phyloP scores from a whole-genome alignment of 2,888 invertebrate species.

The Dolomedes plantarius region DNA sequence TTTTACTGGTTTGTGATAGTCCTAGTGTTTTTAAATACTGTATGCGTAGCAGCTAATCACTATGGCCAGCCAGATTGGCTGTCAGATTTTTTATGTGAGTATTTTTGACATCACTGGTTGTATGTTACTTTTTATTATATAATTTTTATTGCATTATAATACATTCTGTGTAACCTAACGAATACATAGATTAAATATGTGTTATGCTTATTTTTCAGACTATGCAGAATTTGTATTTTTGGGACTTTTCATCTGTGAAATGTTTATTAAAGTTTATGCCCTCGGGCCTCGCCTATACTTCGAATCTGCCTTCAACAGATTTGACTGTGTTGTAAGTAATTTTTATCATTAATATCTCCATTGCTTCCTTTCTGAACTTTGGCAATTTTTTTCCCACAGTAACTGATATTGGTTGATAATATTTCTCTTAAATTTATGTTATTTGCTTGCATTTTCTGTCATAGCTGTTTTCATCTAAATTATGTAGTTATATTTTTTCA shows the following conservation, averaged over 20 bases:
- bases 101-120: slow-evolving; percentile 30
- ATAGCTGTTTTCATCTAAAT: too few relatives aligned
- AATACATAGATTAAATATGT: too few relatives aligned
- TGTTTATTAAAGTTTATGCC: slow-evolving; percentile 99
- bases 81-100: slow-evolving; percentile 97
- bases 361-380: slow-evolving; percentile 48
- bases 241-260: slow-evolving; percentile 98
- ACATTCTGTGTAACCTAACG: too few relatives aligned
- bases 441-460: too few relatives aligned
- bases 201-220: slow-evolving; percentile 82
- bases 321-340: slow-evolving; percentile 98
- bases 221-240: slow-evolving; percentile 98
- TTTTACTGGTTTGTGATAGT: slow-evolving; percentile 99
- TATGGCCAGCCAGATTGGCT: slow-evolving; percentile 97
- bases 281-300: slow-evolving; percentile 93
- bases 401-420: too few relatives aligned
- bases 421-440: too few relatives aligned
- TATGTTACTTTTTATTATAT: not conserved
- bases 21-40: slow-evolving; percentile 98
- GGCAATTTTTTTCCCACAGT: too few relatives aligned
- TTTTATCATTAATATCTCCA: slow-evolving; percentile 56
- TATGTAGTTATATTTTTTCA: too few relatives aligned
- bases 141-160: too few relatives aligned
- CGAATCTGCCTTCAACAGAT: slow-evolving; percentile 99
- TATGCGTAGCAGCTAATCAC: slow-evolving; percentile 98